Evolutionary conservation across 2,888 invertebrate genomes (phyloP).

Genomic region (Fragum fragum): DNA sequence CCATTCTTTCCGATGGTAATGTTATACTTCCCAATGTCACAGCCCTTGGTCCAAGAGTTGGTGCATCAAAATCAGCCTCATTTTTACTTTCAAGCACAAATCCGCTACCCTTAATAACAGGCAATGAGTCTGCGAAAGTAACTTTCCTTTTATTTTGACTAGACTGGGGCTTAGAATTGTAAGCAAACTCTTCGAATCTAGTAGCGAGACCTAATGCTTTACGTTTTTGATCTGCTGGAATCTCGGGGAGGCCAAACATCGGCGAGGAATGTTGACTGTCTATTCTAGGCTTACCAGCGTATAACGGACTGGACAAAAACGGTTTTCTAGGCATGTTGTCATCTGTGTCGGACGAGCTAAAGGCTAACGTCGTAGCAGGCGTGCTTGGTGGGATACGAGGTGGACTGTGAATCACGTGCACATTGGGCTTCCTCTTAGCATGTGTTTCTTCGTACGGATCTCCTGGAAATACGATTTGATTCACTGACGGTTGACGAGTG

Average conservation of each 20-base stretch:
- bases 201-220: constrained; percentile 60
- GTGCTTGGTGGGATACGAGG: constrained; percentile 66
- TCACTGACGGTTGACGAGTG: constrained; percentile 41
- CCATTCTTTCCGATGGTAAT: constrained; percentile 52
- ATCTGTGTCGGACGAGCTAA: constrained; percentile 38
- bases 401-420: constrained; percentile 48
- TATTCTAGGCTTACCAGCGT: constrained; percentile 46
- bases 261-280: constrained; percentile 40
- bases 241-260: constrained; percentile 68
- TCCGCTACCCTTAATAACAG: constrained; percentile 66
- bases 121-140: constrained; percentile 66
- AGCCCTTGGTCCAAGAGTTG: constrained; percentile 53
- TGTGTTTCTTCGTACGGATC: background rate
- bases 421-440: constrained; percentile 25
- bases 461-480: constrained; percentile 54
- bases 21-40: constrained; percentile 67
- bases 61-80: constrained; percentile 1
- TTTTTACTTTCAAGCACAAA: constrained; percentile 53
- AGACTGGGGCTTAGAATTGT: constrained; percentile 42
- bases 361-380: constrained; percentile 38
- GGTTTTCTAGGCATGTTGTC: constrained; percentile 62
- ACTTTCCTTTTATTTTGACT: constrained; percentile 61
- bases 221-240: constrained; percentile 66
- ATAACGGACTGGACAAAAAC: constrained; percentile 55
- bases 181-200: constrained; percentile 56